Evolutionary conservation across 2,113 vertebrate genomes (phyloP), one percentile per base, ranked within the genome.

Genomic region (Nothoprocta perdicaria): DNA sequence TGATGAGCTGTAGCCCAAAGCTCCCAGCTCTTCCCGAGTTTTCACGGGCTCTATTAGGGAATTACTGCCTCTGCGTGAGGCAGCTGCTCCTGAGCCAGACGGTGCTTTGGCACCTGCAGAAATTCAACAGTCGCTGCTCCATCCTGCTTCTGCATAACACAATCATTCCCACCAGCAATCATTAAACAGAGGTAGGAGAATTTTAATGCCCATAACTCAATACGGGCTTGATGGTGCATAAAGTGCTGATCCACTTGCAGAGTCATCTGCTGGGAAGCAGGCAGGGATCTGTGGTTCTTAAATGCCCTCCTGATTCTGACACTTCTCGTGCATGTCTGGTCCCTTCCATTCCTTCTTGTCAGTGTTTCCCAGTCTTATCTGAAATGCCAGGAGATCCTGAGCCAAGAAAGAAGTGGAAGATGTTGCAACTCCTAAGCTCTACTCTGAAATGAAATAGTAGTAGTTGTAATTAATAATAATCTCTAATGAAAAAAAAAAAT

Each of bases 401-500:
- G 33, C 66, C 80, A 68, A 67, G 29, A 38, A 33, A 88, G 82
- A 89, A 81, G 38, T 80, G 65, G 84, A 60, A 73, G 83, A 80
- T 89, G 57, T 84, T 84, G 89, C 90, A 92, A 91, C 50, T 82
- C 43, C 67, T 35, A 58, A 90, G 71, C 68, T 60, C 53, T 21
- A 4, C 84, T 93, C 92, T 68, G 87, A 91, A 90, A 79, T 57
- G 66, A 84, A 93, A 86, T 55, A 87, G 57, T 60, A 77, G 76
- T 73, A 79, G 45, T 75, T 86, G 74, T 76, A 94, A 95, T 90
- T 93, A 91, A 85, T 65, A 81, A 41, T 86, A 82, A 93, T 77
- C 69, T 82, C 35, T 73, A 62, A 80, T 17, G n/a, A 52, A 67
- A 82, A 48, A 41, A 48, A 43, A 14, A 62, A 48, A 79, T 62